phyloP scores from a whole-genome alignment of 2,113 vertebrate genomes.

The Alligator sinensis region DNA sequence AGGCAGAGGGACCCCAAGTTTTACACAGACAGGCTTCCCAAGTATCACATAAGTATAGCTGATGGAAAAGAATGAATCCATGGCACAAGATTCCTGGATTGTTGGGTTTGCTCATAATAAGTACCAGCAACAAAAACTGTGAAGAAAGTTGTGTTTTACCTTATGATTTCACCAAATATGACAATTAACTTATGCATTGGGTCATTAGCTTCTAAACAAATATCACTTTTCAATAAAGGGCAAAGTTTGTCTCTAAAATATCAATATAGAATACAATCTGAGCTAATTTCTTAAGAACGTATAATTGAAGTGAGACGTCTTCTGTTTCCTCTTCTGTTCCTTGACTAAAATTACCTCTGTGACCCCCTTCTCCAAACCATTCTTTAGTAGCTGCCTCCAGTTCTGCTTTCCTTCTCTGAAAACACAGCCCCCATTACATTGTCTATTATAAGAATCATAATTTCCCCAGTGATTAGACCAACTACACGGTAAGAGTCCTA shows the following conservation, averaged over 20 bases:
- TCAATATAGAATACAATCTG: background rate
- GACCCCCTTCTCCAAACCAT: background rate
- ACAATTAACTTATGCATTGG: background rate
- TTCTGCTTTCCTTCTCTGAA: background rate
- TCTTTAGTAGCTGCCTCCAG: background rate
- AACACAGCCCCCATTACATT: background rate
- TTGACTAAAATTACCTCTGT: background rate
- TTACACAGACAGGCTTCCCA: background rate
- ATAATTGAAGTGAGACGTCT: background rate
- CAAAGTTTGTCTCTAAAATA: background rate
- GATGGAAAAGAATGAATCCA: background rate
- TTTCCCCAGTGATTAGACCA: background rate
- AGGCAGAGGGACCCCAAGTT: background rate
- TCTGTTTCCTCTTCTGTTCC: background rate
- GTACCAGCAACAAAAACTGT: background rate
- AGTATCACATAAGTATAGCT: background rate
- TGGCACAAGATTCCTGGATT: background rate
- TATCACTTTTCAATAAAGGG: background rate
- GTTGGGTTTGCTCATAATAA: background rate
- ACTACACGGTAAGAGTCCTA: background rate
- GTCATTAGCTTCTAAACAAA: background rate
- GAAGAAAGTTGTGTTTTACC: background rate
- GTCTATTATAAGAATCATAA: background rate
- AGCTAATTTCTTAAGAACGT: background rate
- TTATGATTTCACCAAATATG: background rate